A percentile compares a stretch with the other conserved stretches of the same genome.
Conservation (phyloP, 1,140 invertebrate species). For the Apis laboriosa region DNA sequence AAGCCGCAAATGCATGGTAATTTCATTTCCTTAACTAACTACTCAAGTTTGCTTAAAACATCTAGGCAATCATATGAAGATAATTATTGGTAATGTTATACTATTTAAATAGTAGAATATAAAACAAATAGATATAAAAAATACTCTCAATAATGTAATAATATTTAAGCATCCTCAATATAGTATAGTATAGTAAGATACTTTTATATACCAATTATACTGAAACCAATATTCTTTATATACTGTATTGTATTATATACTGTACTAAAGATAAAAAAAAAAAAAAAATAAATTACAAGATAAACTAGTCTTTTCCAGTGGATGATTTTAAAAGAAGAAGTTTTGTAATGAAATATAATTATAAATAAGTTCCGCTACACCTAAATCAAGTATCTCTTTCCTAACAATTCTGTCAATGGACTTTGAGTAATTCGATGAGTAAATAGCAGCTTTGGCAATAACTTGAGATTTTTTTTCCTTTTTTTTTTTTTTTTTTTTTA, state of each 20-base stretch:
- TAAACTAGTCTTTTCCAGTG: no score
- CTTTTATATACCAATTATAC: no score
- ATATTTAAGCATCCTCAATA: no score
- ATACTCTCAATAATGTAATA: no score
- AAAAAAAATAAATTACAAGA: no score
- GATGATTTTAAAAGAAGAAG: no score
- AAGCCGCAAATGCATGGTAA: background rate
- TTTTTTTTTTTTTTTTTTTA: background rate
- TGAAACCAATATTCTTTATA: no score
- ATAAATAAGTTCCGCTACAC: no score
- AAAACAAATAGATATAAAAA: background rate
- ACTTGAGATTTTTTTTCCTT: background rate
- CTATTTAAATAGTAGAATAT: background rate
- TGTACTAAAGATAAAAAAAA: no score
- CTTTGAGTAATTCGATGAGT: background rate
- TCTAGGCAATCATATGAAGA: background rate
- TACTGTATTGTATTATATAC: no score
- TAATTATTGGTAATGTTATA: background rate
- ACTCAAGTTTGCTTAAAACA: background rate
- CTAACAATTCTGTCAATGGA: background rate
- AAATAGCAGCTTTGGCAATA: background rate
- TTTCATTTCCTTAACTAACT: background rate
- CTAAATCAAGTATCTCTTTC: background rate
- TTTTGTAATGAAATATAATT: no score
- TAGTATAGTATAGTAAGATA: no score